Conservation (phyloP, 2,113 vertebrate genomes). For the Sprattus sprattus region DNA sequence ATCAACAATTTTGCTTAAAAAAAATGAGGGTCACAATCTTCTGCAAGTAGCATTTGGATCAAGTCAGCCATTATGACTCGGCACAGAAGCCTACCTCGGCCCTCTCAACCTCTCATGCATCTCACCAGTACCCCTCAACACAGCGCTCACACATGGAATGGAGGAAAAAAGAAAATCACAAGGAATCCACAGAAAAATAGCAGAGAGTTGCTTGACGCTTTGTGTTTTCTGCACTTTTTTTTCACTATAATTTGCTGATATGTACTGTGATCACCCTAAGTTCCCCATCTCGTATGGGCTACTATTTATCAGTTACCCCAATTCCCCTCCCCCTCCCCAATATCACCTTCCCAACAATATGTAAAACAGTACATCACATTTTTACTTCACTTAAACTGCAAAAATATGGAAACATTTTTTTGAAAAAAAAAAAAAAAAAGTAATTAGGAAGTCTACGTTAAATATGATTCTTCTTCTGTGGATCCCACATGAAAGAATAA, state of each 20-base stretch:
- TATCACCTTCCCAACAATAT: slow-evolving; percentile 70
- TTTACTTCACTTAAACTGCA: slow-evolving; percentile 78
- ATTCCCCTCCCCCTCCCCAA: slow-evolving; percentile 48
- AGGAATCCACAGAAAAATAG: slow-evolving; percentile 62
- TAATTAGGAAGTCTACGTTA: slow-evolving; percentile 70
- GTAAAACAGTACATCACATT: slow-evolving; percentile 79
- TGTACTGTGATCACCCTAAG: slow-evolving; percentile 50
- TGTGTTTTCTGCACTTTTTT: slow-evolving; percentile 48
- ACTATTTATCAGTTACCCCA: neutral
- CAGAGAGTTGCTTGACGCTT: slow-evolving; percentile 56
- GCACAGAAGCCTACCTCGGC: slow-evolving; percentile 47
- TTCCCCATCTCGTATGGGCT: slow-evolving; percentile 34
- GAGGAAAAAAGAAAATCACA: slow-evolving; percentile 65
- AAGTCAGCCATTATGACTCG: slow-evolving; percentile 33
- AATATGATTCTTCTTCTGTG: slow-evolving; percentile 62
- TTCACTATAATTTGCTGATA: slow-evolving; percentile 52
- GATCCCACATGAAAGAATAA: slow-evolving; percentile 64
- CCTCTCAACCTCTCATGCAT: slow-evolving; percentile 53
- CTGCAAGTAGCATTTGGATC: slow-evolving; percentile 48
- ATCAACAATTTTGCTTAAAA: slow-evolving; percentile 67
- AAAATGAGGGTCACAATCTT: slow-evolving; percentile 61
- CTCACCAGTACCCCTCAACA: slow-evolving; percentile 48
- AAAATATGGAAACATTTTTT: slow-evolving; percentile 61
- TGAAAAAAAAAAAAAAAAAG: slow-evolving; percentile 61
- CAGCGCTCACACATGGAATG: slow-evolving; percentile 70